These are phyloP conservation scores for Acheta domesticus DNA, from an alignment of 2,888 invertebrate genomes.

Conservation along the genomic window DNA sequence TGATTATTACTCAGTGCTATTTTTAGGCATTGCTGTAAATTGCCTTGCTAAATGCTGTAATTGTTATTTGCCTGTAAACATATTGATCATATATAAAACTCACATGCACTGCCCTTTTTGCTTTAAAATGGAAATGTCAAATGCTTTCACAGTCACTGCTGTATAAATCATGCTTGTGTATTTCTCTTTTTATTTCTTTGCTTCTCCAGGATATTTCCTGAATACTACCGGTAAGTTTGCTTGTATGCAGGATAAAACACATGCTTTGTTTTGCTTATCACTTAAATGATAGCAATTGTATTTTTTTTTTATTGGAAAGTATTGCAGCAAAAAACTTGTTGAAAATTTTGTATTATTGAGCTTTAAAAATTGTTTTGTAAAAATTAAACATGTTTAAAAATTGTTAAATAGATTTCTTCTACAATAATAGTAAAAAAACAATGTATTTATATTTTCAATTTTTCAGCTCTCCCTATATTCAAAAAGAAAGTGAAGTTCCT, in stretches of 20 bases:
- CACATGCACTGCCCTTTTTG: neutral
- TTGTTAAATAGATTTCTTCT: no score
- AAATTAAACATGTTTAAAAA: no score
- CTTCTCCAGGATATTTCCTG: slow-evolving; percentile 52
- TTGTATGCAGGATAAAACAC: slow-evolving; percentile 7
- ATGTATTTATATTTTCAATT: no score
- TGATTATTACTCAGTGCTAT: no score
- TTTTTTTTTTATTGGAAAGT: no score
- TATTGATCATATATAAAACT: neutral
- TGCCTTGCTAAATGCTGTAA: neutral
- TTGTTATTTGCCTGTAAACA: neutral
- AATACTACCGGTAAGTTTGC: slow-evolving; percentile 52
- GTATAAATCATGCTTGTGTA: slow-evolving; percentile 23
- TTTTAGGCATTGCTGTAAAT: neutral
- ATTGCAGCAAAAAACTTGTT: no score
- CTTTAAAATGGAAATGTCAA: neutral
- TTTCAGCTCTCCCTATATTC: slow-evolving; percentile 38
- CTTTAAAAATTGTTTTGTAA: no score
- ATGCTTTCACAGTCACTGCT: slow-evolving; percentile 4
- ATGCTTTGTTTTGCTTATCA: neutral
- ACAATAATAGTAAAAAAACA: no score
- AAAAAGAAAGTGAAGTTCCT: slow-evolving; percentile 25
- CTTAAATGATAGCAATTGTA: neutral
- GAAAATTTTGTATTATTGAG: no score
- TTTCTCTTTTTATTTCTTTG: slow-evolving; percentile 37